Evolutionary conservation across 2,888 invertebrate genomes (phyloP).

Genomic region (Noctua fimbriata): DNA sequence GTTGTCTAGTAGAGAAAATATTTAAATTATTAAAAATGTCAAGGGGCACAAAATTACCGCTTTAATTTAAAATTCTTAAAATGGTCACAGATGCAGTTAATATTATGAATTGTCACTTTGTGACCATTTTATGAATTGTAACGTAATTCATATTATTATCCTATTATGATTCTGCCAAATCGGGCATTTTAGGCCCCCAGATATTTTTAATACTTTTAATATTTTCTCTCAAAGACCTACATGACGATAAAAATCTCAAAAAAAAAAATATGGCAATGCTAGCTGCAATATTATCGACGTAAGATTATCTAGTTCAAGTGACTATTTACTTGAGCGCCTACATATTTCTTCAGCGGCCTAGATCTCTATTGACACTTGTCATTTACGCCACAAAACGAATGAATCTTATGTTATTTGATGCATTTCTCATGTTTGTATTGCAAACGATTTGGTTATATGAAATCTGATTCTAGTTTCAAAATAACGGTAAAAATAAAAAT

Average conservation of each 20-base stretch:
- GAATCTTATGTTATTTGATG: constrained; percentile 7
- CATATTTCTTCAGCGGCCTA: neutral
- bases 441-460: neutral
- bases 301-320: neutral
- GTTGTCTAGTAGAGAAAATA: too few relatives aligned
- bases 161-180: too few relatives aligned
- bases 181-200: too few relatives aligned
- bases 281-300: neutral
- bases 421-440: constrained; percentile 5
- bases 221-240: too few relatives aligned
- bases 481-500: too few relatives aligned
- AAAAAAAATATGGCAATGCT: neutral
- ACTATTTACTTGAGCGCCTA: constrained; percentile 1
- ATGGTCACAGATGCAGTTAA: too few relatives aligned
- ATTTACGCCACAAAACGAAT: constrained; percentile 33
- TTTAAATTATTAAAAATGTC: too few relatives aligned
- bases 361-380: constrained; percentile 12
- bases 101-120: too few relatives aligned
- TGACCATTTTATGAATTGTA: too few relatives aligned
- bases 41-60: too few relatives aligned
- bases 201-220: neutral
- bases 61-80: too few relatives aligned
- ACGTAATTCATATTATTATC: too few relatives aligned
- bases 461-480: neutral
- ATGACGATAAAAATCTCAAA: neutral